phyloP scores from a whole-genome alignment of 2,797 vertebrate species.

The Gastrophryne carolinensis region DNA sequence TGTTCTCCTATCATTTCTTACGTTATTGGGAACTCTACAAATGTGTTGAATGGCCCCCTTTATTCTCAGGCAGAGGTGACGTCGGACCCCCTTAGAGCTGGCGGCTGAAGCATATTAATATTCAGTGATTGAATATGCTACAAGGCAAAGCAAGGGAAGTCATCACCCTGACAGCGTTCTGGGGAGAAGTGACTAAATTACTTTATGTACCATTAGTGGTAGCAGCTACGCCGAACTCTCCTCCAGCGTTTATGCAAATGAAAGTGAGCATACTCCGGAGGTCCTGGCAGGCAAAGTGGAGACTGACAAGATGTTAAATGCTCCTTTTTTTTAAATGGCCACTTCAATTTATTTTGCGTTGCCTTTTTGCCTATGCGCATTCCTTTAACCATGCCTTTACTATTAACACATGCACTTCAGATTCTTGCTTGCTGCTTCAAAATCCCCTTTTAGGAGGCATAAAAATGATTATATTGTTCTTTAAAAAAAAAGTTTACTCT shows the following conservation, averaged over 20 bases:
- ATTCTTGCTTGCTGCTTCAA: constrained; percentile 14
- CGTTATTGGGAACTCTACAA: too few relatives aligned
- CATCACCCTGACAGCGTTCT: constrained; percentile 74
- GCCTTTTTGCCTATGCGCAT: constrained; percentile 5
- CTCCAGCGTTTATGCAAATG: constrained; percentile 77
- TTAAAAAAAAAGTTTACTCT: background rate
- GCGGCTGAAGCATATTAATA: constrained; percentile 78
- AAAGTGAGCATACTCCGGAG: constrained; percentile 68
- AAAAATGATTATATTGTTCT: background rate
- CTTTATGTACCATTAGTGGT: constrained; percentile 77
- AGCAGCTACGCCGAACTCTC: constrained; percentile 72
- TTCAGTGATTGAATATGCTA: constrained; percentile 82
- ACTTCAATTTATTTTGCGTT: constrained; percentile 35
- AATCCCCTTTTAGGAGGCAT: background rate
- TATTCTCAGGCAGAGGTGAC: constrained; percentile 66
- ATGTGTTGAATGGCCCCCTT: too few relatives aligned
- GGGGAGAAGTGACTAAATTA: constrained; percentile 79
- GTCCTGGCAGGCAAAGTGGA: constrained; percentile 70
- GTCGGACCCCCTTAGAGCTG: constrained; percentile 71
- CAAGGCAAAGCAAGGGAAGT: constrained; percentile 74
- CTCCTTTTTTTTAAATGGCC: constrained; percentile 37
- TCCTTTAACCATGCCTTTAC: background rate
- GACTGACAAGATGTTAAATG: constrained; percentile 65
- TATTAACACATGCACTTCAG: constrained; percentile 21
- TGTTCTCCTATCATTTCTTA: too few relatives aligned